phyloP scores from a whole-genome alignment of 53 echinoderm and acorn worm species.

The Crossaster papposus region DNA sequence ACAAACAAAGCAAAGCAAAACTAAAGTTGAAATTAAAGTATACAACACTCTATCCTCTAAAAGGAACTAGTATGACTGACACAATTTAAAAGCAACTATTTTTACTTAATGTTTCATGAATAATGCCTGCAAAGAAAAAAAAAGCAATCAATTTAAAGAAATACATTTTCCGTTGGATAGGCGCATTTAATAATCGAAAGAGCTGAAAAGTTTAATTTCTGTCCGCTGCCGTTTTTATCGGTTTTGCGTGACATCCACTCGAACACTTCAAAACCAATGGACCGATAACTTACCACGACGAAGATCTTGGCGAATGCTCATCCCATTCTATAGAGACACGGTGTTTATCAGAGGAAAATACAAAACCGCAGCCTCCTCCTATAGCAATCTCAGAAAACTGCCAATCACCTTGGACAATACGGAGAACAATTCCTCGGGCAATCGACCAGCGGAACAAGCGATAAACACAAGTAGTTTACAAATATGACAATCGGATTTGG shows the following conservation, averaged over 20 bases:
- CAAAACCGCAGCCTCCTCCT: background rate
- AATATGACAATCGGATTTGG: background rate
- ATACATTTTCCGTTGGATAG: too few species aligned
- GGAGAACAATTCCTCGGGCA: background rate
- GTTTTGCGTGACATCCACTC: background rate
- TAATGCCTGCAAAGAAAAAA: too few species aligned
- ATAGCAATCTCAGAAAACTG: background rate
- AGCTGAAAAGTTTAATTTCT: too few species aligned
- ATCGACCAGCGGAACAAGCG: background rate
- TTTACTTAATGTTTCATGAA: too few species aligned
- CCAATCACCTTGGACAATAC: background rate
- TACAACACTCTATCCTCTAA: too few species aligned
- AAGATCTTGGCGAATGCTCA: conserved; percentile 21
- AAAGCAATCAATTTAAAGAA: too few species aligned
- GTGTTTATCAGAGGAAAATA: background rate
- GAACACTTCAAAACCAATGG: background rate
- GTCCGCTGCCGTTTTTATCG: too few species aligned
- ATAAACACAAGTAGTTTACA: background rate
- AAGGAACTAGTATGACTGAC: too few species aligned
- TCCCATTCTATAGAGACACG: conserved; percentile 1
- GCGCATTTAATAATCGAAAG: too few species aligned
- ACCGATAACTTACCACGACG: conserved; percentile 14
- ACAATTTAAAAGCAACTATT: too few species aligned
- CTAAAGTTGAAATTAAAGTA: too few species aligned
- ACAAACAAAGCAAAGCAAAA: too few species aligned